Evolutionary conservation across 1,140 invertebrate genomes (phyloP).

Genomic region (Gonatopus flavifemur): DNA sequence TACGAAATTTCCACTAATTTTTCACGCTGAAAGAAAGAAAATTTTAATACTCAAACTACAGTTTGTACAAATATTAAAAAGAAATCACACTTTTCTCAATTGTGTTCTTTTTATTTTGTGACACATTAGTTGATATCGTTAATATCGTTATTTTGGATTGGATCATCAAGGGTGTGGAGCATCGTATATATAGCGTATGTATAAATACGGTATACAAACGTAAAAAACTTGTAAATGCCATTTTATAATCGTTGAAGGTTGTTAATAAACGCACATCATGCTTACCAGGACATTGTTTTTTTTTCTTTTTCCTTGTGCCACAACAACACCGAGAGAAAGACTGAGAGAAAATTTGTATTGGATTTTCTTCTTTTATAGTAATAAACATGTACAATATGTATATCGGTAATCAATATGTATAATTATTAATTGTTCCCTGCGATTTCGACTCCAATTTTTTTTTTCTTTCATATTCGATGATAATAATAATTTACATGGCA

Average conservation of each 20-base stretch:
- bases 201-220: constrained; percentile 54
- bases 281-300: constrained; percentile 13
- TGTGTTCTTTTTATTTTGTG: constrained; percentile 48
- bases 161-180: constrained; percentile 36
- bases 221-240: constrained; percentile 49
- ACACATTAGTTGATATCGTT: constrained; percentile 47
- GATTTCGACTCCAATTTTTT: neutral
- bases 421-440: too few relatives aligned
- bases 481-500: too few relatives aligned
- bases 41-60: too few relatives aligned
- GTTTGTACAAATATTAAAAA: too few relatives aligned
- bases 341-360: too few relatives aligned
- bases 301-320: constrained; percentile 7
- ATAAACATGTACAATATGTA: constrained; percentile 35
- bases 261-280: constrained; percentile 23
- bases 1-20: too few relatives aligned
- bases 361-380: too few relatives aligned
- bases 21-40: too few relatives aligned
- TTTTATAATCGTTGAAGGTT: constrained; percentile 38
- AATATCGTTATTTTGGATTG: constrained; percentile 39
- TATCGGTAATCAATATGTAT: too few relatives aligned
- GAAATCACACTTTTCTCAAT: too few relatives aligned
- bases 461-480: too few relatives aligned
- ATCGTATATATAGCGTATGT: constrained; percentile 44
- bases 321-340: constrained; percentile 9